phyloP scores from a whole-genome alignment of 2,888 invertebrate genomes.

The Conistra vaccinii region DNA sequence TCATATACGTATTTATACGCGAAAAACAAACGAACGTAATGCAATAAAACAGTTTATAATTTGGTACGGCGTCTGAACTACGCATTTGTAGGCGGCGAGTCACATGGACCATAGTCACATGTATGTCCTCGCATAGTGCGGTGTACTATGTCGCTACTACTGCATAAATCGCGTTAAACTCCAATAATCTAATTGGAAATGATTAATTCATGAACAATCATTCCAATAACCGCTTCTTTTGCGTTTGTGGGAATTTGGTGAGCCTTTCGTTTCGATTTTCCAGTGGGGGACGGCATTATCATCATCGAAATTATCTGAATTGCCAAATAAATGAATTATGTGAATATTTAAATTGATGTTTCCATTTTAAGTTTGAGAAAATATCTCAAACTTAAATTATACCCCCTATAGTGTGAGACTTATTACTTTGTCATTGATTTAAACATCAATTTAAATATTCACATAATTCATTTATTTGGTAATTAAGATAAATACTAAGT shows the following conservation, averaged over 20 bases:
- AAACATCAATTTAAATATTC: neutral
- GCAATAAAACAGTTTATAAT: slow-evolving; percentile 59
- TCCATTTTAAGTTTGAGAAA: too few species aligned
- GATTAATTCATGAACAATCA: slow-evolving; percentile 25
- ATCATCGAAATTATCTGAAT: too few species aligned
- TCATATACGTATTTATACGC: slow-evolving; percentile 61
- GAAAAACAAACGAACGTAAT: slow-evolving; percentile 46
- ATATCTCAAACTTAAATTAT: neutral
- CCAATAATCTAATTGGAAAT: slow-evolving; percentile 33
- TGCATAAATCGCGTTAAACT: slow-evolving; percentile 26
- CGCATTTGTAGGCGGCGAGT: slow-evolving; percentile 45
- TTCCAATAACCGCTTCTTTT: neutral
- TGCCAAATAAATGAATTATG: too few species aligned
- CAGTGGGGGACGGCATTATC: neutral
- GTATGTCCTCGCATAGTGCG: slow-evolving; percentile 24
- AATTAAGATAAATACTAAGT: neutral
- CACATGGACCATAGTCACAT: slow-evolving; percentile 42
- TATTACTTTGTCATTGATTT: neutral
- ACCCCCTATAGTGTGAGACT: neutral
- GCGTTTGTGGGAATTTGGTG: neutral
- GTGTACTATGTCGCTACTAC: slow-evolving; percentile 34
- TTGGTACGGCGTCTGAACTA: slow-evolving; percentile 55
- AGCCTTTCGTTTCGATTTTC: neutral
- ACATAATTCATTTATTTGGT: neutral
- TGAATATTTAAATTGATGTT: too few species aligned